phyloP scores from a whole-genome alignment of 2,888 invertebrate species.

The Pemphredon lugubris region DNA sequence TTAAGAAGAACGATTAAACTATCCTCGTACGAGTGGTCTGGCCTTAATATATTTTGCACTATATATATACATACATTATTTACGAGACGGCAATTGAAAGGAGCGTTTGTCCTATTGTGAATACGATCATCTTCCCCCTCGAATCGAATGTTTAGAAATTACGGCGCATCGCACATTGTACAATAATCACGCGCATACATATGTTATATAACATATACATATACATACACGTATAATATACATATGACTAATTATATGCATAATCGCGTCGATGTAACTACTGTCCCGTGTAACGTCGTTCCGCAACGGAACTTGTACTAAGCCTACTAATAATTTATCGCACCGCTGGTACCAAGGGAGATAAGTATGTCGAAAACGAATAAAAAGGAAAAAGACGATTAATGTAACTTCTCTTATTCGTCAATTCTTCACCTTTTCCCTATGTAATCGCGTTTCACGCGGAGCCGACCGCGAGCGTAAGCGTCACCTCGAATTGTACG shows the following conservation, averaged over 20 bases:
- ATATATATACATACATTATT: conserved; percentile 44
- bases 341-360: conserved; percentile 59
- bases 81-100: conserved; percentile 13
- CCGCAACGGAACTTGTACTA: conserved; percentile 56
- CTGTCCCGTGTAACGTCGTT: conserved; percentile 49
- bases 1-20: conserved; percentile 40
- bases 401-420: conserved; percentile 49
- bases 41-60: conserved; percentile 66
- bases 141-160: conserved; percentile 33
- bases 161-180: conserved; percentile 70
- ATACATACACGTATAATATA: conserved; percentile 38
- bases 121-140: conserved; percentile 51
- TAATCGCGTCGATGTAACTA: conserved; percentile 64
- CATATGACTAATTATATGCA: conserved; percentile 60
- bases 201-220: conserved; percentile 37
- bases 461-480: too few relatives aligned
- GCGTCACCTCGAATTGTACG: too few relatives aligned
- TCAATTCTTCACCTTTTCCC: too few relatives aligned
- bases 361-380: conserved; percentile 50
- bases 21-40: conserved; percentile 54
- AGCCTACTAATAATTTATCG: conserved; percentile 57
- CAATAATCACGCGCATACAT: conserved; percentile 69
- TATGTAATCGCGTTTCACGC: too few relatives aligned
- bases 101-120: conserved; percentile 60
- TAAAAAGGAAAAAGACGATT: conserved; percentile 68